A percentile compares a stretch with the other conserved stretches of the same genome.
Conservation (phyloP, 2,888 invertebrate species). For the Sepiola atlantica region DNA sequence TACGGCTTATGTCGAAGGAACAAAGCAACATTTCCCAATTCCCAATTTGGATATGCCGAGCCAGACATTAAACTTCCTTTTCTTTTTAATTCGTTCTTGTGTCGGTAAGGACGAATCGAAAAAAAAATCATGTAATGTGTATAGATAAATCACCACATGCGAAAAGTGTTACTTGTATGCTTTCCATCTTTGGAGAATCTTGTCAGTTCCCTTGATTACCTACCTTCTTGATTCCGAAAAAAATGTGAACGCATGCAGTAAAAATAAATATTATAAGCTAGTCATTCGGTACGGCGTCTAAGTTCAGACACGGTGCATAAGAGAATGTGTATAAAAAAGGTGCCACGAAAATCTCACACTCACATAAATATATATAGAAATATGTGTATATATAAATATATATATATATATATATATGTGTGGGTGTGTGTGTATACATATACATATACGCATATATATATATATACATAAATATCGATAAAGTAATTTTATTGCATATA, state of each 20-base stretch:
- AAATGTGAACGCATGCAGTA: too few species aligned
- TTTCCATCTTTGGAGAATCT: neutral
- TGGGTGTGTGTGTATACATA: neutral
- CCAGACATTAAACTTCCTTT: neutral
- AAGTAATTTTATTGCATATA: too few species aligned
- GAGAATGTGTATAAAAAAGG: too few species aligned
- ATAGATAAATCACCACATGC: neutral
- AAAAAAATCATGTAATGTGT: neutral
- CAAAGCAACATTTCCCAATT: neutral
- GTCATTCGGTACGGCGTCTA: neutral
- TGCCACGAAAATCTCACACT: neutral
- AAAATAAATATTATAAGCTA: neutral
- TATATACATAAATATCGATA: neutral
- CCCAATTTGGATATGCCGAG: neutral
- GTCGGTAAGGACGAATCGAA: neutral
- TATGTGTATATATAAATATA: neutral
- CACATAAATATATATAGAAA: neutral
- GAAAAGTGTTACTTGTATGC: neutral
- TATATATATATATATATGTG: neutral
- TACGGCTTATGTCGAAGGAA: neutral
- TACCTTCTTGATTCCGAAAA: neutral
- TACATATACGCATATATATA: neutral
- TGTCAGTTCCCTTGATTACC: neutral
- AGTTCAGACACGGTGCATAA: neutral
- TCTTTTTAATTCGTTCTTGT: neutral